Base-by-base conservation (phyloP, 2,888 invertebrate genomes). In the Amblyjoppa fuscipennis region DNA sequence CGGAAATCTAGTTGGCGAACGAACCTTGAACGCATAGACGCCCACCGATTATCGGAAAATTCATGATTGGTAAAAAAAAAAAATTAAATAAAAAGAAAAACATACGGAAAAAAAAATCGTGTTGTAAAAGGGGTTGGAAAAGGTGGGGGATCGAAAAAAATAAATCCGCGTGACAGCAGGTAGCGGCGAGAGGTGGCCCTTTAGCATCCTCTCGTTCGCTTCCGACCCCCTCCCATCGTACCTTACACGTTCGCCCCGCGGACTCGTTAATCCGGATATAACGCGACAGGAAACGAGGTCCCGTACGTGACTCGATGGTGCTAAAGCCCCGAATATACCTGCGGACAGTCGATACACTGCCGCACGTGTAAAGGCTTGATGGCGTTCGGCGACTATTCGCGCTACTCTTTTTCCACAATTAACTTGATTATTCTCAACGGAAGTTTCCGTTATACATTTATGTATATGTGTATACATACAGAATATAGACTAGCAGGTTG, bases 211-310 rank as follows among this genome's bases (percentile, higher is more conserved):
- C 61, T 20, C 59, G 51, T 34, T 66, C 51, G 64, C 25, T 34
- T 64, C n/a, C 34, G 34, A 49, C 34, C 45, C 31, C 13, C 20
- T 13, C 31, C 34, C 31, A 20, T 68, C 34, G 51, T 64, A 25
- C 76, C 71, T 81, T 61, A 9, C 64, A 69, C 59, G 59, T 28
- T 41, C 51, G 64, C 74, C 83, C 80, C 49, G 41, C 82, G 82
- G 82, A 74, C 76, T 87, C 83, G 87, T 87, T 87, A 87, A 87
- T 85, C 73, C 83, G 78, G 83, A 87, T 85, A 88, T 86, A 81
- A 81, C 85, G 77, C 79, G 70, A 81, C 74, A 76, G 81, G 81
- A 75, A 86, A 75, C 81, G 83, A 80, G 59, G 38, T 69, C 13
- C 70, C 31, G 61, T 41, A 51, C 59, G 78, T 78, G 59, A 70